phyloP scores from a whole-genome alignment of 2,888 invertebrate genomes.

The Pomacea canaliculata region DNA sequence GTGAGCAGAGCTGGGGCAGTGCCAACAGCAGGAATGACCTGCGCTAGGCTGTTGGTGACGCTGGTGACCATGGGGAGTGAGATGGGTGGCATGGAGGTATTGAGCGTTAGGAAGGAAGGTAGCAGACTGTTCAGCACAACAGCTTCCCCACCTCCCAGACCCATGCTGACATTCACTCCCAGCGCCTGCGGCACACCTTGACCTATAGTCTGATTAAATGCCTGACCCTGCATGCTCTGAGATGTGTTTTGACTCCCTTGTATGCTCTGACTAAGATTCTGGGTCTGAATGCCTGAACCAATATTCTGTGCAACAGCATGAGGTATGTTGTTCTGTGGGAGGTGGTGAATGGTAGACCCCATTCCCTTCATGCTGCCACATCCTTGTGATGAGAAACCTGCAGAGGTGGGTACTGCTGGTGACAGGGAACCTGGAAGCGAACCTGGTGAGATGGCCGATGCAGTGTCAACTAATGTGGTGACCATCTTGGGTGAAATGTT shows the following conservation, averaged over 20 bases:
- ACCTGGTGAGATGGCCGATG: not conserved
- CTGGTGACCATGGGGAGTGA: conserved; percentile 60
- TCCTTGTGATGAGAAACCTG: conserved; percentile 7
- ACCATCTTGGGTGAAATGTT: conserved; percentile 19
- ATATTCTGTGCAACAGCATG: conserved; percentile 9
- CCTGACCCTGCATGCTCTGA: not conserved
- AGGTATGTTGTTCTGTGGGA: conserved; percentile 16
- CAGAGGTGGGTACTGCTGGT: not conserved
- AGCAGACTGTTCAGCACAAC: conserved; percentile 45
- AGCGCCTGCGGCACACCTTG: not conserved
- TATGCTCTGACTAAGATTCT: conserved; percentile 1
- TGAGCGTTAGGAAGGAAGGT: conserved; percentile 41
- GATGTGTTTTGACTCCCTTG: not conserved
- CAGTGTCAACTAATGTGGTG: conserved; percentile 10
- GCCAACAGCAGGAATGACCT: conserved; percentile 60
- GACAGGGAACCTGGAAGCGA: not conserved
- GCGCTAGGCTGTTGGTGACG: conserved; percentile 61
- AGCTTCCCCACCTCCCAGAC: conserved; percentile 14
- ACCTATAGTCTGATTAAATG: not conserved
- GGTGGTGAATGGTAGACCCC: conserved; percentile 22
- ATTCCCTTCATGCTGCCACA: conserved; percentile 1
- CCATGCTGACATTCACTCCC: conserved; percentile 17
- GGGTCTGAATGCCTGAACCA: conserved; percentile 1
- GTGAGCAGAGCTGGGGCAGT: conserved; percentile 26
- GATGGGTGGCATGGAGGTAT: conserved; percentile 60